Evolutionary conservation across 64 coral and sea anemone genomes (phyloP), one percentile per base, ranked within the genome.

Genomic region (Acropora yongei): DNA sequence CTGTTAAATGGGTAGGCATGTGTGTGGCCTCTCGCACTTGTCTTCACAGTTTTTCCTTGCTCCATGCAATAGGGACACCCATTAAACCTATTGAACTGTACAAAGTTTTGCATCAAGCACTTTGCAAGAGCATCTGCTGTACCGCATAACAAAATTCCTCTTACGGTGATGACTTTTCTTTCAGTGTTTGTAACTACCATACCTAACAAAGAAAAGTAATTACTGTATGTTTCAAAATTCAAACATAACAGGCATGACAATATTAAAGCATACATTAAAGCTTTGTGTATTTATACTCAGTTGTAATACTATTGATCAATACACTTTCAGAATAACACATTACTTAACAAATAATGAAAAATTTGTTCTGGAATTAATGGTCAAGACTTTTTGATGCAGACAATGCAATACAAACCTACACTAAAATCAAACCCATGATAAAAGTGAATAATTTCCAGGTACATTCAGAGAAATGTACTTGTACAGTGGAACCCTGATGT

Each of bases 81-180:
- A 75, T 47, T 55, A 75, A 51, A 49, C 1, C 47, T 47, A 79
- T 79, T 79, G 6, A 18, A 79, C 48, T 55, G 77, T 6, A 79
- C 16, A 17, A 79, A 51, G 19, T 79, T 79, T n/a, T 57, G 77
- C 51, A 30, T 87, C 18, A 83, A 79, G 68, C 91, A 93, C 19
- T 85, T 77, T 13, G 83, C 91, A 72, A 83, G 84, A 44, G 83
- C 74, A 73, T 93, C 75, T 87, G 87, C 87, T 8, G 65, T 85
- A 69, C 91, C 83, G 80, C 76, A 87, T 11, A 87, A 68, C 12
- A 93, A 47, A 74, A 93, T 78, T 39, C 82, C 60, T 44, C 83
- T 48, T 73, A 87, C 11, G 19, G n/a, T 20, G 68, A 20, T n/a
- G 17, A 39, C 68, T 20, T 39, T 71, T 71, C 68, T 19, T 63